Conservation (phyloP, 2,113 vertebrate genomes). For the Sinocyclocheilus rhinocerous region DNA sequence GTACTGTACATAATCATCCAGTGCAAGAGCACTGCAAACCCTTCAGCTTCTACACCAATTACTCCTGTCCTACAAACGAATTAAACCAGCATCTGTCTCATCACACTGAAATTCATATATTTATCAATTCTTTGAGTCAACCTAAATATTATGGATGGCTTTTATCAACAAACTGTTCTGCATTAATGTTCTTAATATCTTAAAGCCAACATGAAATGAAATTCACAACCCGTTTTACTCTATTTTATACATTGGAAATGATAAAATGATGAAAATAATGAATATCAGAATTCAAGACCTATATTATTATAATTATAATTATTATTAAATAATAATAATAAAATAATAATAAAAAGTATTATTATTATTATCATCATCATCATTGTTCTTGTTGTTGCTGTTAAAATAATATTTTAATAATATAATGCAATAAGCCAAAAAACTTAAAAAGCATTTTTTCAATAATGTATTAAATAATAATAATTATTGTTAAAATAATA, state of each 20-base stretch:
- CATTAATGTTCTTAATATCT: background rate
- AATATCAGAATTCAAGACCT: background rate
- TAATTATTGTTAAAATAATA: no score
- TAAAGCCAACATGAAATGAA: background rate
- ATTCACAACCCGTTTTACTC: background rate
- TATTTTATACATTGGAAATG: background rate
- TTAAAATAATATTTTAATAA: no score
- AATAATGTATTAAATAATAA: no score
- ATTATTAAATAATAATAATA: no score
- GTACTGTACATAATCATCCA: slow-evolving; percentile 26
- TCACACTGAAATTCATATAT: background rate
- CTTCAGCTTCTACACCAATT: background rate
- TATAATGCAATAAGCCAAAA: no score
- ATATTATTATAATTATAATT: no score
- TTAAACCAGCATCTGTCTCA: background rate
- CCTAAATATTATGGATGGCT: background rate
- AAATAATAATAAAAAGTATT: no score
- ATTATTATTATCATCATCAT: no score
- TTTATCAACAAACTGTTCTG: background rate
- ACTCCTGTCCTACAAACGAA: background rate
- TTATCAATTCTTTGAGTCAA: background rate
- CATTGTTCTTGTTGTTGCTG: no score
- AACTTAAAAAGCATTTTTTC: no score
- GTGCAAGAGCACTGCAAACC: background rate
- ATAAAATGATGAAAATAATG: background rate